Percentiles rank a stretch among this genome's conserved stretches.
Evolutionary conservation across 2,888 invertebrate genomes (phyloP).

Genomic region (Agrochola litura): DNA sequence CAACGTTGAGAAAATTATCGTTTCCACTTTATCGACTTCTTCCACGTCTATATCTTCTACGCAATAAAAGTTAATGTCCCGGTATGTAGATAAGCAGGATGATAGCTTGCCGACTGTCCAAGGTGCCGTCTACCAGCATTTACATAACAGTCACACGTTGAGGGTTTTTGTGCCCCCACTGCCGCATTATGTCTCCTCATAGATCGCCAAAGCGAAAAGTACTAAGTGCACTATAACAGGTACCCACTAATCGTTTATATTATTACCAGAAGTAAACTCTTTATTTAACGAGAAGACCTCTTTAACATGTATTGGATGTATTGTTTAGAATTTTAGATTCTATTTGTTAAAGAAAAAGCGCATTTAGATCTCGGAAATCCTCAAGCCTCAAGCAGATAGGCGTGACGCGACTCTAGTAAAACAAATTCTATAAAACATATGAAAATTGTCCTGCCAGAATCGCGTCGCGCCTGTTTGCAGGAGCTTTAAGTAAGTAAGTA

Average conservation of each 20-base stretch:
- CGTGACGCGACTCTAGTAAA: no score
- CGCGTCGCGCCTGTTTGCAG: no score
- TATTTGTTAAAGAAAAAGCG: background rate
- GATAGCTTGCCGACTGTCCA: background rate
- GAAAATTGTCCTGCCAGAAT: no score
- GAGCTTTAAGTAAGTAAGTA: no score
- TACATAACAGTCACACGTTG: background rate
- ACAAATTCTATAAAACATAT: no score
- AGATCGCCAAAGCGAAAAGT: background rate
- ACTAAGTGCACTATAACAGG: background rate
- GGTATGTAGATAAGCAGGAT: background rate
- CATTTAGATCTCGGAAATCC: background rate
- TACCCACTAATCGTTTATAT: background rate
- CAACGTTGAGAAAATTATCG: background rate
- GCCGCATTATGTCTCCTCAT: conserved; percentile 11
- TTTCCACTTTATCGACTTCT: background rate
- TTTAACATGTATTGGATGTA: background rate
- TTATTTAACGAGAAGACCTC: background rate
- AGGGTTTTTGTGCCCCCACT: background rate
- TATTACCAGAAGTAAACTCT: background rate
- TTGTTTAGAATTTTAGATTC: background rate
- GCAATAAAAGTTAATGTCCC: background rate
- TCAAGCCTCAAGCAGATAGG: no score
- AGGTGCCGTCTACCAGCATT: background rate
- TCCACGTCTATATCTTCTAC: background rate